Evolutionary conservation across 2,113 vertebrate genomes (phyloP).

Genomic region (Myrmecophaga tridactyla): DNA sequence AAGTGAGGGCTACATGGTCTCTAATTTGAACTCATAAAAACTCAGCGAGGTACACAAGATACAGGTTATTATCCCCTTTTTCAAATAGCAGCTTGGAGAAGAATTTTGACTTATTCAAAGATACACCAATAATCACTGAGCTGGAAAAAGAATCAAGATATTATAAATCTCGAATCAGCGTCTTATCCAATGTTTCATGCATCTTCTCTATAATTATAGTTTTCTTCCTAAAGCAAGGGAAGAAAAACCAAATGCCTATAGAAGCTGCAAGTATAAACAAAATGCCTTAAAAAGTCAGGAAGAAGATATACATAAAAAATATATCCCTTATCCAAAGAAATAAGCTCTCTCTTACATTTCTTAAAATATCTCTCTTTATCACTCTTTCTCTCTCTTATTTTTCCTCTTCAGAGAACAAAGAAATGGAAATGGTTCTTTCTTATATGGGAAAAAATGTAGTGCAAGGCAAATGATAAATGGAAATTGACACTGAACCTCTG

Average conservation of each 20-base stretch:
- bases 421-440: background rate
- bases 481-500: background rate
- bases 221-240: background rate
- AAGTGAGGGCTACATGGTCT: background rate
- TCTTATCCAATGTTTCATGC: background rate
- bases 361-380: background rate
- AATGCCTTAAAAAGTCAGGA: background rate
- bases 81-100: background rate
- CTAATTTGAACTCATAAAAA: conserved; percentile 18
- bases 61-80: background rate
- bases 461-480: background rate
- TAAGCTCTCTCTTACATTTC: background rate
- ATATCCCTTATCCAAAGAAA: background rate
- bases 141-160: background rate
- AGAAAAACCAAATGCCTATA: background rate
- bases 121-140: background rate
- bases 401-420: background rate
- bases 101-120: background rate
- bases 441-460: background rate
- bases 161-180: background rate
- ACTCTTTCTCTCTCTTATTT: background rate
- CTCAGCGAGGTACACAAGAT: background rate
- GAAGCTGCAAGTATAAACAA: background rate
- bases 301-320: background rate
- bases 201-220: background rate